phyloP scores from a whole-genome alignment of 1,140 invertebrate genomes.

The Zaprionus kolodkinae region DNA sequence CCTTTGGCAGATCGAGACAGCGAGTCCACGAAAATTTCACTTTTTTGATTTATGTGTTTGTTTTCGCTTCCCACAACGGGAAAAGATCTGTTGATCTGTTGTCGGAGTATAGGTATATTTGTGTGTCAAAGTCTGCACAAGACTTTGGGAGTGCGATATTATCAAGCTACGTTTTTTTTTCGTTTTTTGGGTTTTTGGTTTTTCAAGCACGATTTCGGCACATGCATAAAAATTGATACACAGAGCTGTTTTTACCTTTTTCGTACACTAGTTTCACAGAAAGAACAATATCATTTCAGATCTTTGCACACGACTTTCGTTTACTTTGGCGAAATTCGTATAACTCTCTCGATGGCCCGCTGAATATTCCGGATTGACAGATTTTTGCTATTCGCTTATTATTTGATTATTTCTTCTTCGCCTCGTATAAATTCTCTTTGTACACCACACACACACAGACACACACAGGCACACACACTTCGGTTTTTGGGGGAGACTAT shows the following conservation, averaged over 20 bases:
- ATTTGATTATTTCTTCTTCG: slow-evolving; percentile 24
- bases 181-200: not conserved
- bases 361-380: slow-evolving; percentile 8
- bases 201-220: slow-evolving; percentile 12
- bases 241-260: slow-evolving; percentile 7
- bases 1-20: not conserved
- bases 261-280: slow-evolving; percentile 18
- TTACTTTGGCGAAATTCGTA: slow-evolving; percentile 1
- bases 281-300: slow-evolving; percentile 18
- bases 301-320: slow-evolving; percentile 14
- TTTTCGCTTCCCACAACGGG: slow-evolving; percentile 19
- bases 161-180: slow-evolving; percentile 1
- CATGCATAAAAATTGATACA: slow-evolving; percentile 10
- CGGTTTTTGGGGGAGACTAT: slow-evolving; percentile 7
- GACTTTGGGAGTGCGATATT: not conserved
- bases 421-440: slow-evolving; percentile 15
- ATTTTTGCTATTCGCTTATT: slow-evolving; percentile 1
- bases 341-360: not conserved
- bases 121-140: not conserved
- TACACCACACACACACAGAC: not conserved
- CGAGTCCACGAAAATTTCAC: slow-evolving; percentile 21
- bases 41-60: slow-evolving; percentile 29
- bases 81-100: slow-evolving; percentile 9
- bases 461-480: slow-evolving; percentile 7
- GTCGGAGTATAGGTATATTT: not conserved